These are phyloP conservation scores for Carduelis carduelis DNA, from an alignment of 2,797 vertebrate species.

Conservation along the genomic window DNA sequence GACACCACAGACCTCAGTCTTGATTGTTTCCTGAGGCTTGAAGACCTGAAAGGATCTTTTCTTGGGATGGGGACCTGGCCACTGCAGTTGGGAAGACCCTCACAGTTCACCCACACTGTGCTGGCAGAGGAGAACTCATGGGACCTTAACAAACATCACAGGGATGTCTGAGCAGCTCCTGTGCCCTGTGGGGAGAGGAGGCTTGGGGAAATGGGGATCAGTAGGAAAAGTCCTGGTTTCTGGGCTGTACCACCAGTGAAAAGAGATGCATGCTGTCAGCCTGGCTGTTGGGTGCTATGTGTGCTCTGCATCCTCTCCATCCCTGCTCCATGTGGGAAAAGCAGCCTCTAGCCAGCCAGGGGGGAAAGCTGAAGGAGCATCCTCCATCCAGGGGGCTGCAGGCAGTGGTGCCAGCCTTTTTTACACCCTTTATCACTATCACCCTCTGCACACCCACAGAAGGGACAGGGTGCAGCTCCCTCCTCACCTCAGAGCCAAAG, in stretches of 20 bases:
- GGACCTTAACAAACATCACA: not conserved
- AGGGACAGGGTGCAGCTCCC: not conserved
- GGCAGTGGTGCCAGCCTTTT: not conserved
- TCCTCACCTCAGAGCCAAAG: fast-evolving
- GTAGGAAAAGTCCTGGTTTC: not conserved
- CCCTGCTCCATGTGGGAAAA: not conserved
- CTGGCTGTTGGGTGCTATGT: not conserved
- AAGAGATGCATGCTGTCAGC: fast-evolving
- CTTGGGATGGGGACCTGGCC: not conserved
- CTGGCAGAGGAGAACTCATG: not conserved
- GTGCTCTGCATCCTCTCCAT: not conserved
- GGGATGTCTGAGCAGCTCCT: not conserved
- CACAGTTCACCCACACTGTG: not conserved
- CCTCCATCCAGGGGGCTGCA: not conserved
- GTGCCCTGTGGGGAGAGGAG: not conserved
- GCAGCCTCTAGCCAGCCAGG: fast-evolving
- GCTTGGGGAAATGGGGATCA: fast-evolving
- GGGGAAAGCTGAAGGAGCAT: not conserved
- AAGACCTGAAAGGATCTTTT: not conserved
- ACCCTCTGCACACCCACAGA: not conserved
- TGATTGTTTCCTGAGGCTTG: not conserved
- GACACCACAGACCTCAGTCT: not conserved
- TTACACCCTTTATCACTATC: fast-evolving
- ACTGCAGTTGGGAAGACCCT: not conserved
- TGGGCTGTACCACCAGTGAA: not conserved